Base-by-base conservation (phyloP, 2,113 vertebrate genomes). In the Larimichthys polyactis region DNA sequence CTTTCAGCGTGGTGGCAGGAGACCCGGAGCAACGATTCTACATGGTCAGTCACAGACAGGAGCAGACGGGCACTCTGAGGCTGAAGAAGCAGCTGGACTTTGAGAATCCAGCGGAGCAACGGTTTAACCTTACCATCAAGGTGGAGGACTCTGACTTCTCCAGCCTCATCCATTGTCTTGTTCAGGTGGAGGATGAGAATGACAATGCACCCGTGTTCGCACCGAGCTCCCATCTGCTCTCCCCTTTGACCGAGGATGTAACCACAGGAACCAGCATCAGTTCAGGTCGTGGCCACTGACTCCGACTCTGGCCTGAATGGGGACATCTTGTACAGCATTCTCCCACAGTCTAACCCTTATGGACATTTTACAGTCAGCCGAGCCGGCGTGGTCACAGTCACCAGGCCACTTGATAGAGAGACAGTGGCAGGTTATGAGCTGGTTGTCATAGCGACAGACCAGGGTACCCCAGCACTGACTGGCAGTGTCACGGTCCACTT, bases 111-210 rank as follows among this genome's bases (percentile, higher is more conserved):
- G 93, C 43, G 4, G 96, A 97, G 74, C 96, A 96, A 51, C 90
- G 89, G 48, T 97, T 97, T 75, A 98, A 97, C 85, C 94, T 98
- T 0, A 97, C 96, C 1, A 14, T 97, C n/a, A 95, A 92, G 67
- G 96, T 97, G 46, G 95, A 97, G 87, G 97, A 97, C 83, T 84
- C 92, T 15, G 95, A 97, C 69, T 97, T 96, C 86, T 96, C 95
- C 62, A 97, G 94, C 72, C n/a, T 93, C 48, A 93, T 97, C 32
- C 90, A 94, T 70, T 97, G 96, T 75, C 69, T 96, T 36, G 89
- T 98, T 43, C 94, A 95, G 65, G 94, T 97, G 65, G 95, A 97
- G 81, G 97, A 98, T 71, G 95, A 93, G 57, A 98, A 98, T 52
- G 97, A 98, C 85, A 96, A 98, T 72, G 88, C 94, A 12, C 97